Percentiles rank a stretch among this genome's conserved stretches.
These are phyloP conservation scores for Venustaconcha ellipsiformis DNA, from an alignment of 1,140 invertebrate genomes.

Conservation along the genomic window DNA sequence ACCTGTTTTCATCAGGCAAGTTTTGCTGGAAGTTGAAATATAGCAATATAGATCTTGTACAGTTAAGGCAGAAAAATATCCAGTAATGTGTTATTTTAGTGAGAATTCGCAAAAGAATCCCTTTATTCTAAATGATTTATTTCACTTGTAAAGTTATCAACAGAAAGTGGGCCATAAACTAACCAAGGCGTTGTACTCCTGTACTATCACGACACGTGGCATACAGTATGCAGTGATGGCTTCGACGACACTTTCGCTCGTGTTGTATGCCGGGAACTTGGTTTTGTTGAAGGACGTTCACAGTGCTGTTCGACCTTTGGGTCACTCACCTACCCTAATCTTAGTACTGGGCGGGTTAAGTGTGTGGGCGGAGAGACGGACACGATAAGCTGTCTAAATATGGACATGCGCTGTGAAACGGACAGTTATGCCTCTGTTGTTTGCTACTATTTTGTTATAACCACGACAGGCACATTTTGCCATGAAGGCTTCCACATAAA, in stretches of 20 bases:
- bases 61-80: too few species aligned
- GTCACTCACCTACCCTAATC: not conserved
- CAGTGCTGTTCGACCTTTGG: conserved; percentile 31
- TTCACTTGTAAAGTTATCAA: conserved; percentile 17
- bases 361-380: conserved; percentile 16
- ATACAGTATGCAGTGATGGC: conserved; percentile 27
- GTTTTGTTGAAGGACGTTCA: conserved; percentile 28
- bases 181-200: conserved; percentile 29
- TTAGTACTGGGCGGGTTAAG: conserved; percentile 10
- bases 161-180: conserved; percentile 16
- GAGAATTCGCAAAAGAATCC: too few species aligned
- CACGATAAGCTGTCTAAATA: conserved; percentile 8
- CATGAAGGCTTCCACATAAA: too few species aligned
- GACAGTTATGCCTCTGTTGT: conserved; percentile 17
- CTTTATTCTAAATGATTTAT: too few species aligned
- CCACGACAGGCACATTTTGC: conserved; percentile 1
- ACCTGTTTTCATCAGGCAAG: too few species aligned
- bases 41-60: too few species aligned
- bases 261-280: conserved; percentile 33
- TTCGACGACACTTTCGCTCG: conserved; percentile 28
- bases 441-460: conserved; percentile 10
- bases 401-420: not conserved
- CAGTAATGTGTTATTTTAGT: too few species aligned
- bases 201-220: conserved; percentile 19
- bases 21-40: too few species aligned